A percentile compares a stretch with the other conserved stretches of the same genome.
These are phyloP conservation scores for Mellilla xanthometata DNA, from an alignment of 2,888 invertebrate species.

Conservation along the genomic window DNA sequence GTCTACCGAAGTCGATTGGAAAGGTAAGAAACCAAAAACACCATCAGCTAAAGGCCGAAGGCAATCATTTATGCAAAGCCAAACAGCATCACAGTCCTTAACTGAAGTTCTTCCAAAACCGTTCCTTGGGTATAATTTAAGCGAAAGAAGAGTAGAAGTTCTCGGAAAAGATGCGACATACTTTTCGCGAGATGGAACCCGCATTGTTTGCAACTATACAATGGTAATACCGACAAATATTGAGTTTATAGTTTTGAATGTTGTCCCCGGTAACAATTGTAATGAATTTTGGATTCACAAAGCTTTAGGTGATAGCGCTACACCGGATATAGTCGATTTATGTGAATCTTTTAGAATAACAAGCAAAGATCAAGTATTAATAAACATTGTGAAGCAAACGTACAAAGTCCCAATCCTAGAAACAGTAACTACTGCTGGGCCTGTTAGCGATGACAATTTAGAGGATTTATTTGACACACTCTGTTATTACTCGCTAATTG, in stretches of 20 bases:
- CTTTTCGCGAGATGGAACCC: constrained; percentile 69
- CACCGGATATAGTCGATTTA: constrained; percentile 40
- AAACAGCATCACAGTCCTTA: constrained; percentile 25
- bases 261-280: constrained; percentile 55
- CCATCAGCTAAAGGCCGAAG: constrained; percentile 24
- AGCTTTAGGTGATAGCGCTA: constrained; percentile 49
- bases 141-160: constrained; percentile 67
- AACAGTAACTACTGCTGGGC: too few species aligned
- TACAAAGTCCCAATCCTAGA: constrained; percentile 33
- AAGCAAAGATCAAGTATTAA: constrained; percentile 57
- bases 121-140: constrained; percentile 66
- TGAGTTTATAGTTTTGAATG: constrained; percentile 58
- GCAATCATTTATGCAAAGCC: constrained; percentile 31
- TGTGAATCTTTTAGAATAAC: constrained; percentile 67
- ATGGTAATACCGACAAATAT: constrained; percentile 63
- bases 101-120: constrained; percentile 42
- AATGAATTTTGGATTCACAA: constrained; percentile 68
- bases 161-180: constrained; percentile 66
- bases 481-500: constrained; percentile 53
- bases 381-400: constrained; percentile 60
- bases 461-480: constrained; percentile 40
- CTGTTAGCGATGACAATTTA: too few species aligned
- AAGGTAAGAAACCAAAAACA: constrained; percentile 50
- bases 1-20: constrained; percentile 46
- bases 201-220: constrained; percentile 54